Percentiles rank a stretch among this genome's conserved stretches.
Conservation (phyloP, 1,140 invertebrate species). For the Plodia interpunctella region DNA sequence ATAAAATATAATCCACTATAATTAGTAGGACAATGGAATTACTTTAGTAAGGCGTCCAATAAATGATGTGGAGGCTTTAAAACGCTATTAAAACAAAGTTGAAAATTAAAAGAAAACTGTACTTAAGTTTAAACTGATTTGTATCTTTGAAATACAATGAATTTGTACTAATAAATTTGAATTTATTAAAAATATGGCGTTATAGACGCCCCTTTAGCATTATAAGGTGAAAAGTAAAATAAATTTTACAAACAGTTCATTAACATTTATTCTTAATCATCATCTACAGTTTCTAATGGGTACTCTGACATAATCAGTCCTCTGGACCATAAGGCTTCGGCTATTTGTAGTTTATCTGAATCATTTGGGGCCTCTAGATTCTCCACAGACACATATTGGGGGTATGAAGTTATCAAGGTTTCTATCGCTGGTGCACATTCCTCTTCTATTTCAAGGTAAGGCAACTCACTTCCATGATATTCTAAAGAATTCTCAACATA, state of each 20-base stretch:
- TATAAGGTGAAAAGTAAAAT: neutral
- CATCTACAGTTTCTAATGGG: slow-evolving; percentile 58
- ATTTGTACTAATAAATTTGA: too few species aligned
- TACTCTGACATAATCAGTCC: slow-evolving; percentile 66
- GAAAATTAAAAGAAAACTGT: too few species aligned
- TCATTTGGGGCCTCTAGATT: slow-evolving; percentile 82
- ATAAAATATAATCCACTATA: neutral
- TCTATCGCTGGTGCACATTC: slow-evolving; percentile 83
- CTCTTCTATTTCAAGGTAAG: slow-evolving; percentile 85
- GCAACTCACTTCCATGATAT: slow-evolving; percentile 88
- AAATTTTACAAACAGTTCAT: neutral
- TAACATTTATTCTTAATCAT: slow-evolving; percentile 37
- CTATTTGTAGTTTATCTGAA: slow-evolving; percentile 78
- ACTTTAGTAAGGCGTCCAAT: too few species aligned
- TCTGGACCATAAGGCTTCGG: slow-evolving; percentile 54
- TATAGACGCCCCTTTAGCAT: too few species aligned
- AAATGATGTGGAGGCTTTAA: too few species aligned
- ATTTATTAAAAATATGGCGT: too few species aligned
- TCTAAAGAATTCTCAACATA: slow-evolving; percentile 89
- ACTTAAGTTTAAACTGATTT: too few species aligned
- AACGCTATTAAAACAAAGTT: too few species aligned
- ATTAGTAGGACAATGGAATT: too few species aligned
- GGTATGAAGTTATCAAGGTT: slow-evolving; percentile 85
- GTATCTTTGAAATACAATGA: too few species aligned
- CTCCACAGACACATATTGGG: slow-evolving; percentile 84